Evolutionary conservation across 2,797 vertebrate genomes (phyloP), one percentile per base, ranked within the genome.

Genomic region (Syngnathus acus): DNA sequence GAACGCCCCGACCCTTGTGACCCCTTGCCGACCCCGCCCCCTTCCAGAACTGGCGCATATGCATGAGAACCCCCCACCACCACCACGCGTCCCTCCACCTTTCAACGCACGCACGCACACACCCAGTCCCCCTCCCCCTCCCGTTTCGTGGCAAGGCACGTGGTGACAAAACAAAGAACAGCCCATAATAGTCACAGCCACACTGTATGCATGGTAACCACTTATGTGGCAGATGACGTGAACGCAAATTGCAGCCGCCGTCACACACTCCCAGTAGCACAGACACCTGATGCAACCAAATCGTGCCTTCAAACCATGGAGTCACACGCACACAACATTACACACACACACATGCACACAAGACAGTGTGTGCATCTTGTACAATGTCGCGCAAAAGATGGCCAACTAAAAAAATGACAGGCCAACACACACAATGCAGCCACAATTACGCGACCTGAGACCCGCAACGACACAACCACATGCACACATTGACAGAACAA

Each of bases 151-250:
- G 79, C 82, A 88, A 83, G 87, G 84, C 89, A 89, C 86, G 84
- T 88, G 76, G 84, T 88, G 85, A 89, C 89, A 88, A 90, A 89
- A 90, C 88, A 91, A 91, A 91, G 88, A 88, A 89, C 89, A 90
- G 79, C 85, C 86, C 86, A 90, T 90, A 88, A 89, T 90, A 88
- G 74, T 78, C 79, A 68, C 11, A 21, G 82, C 76, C 68, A 70
- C 82, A 80, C 82, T 78, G 88, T 89, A 79, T 85, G 84, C 85
- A 90, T 89, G 83, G 88, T 74, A 88, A 90, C 86, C 77, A 79
- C 82, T 89, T 88, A 82, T 87, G 86, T 87, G 83, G 86, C 82
- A 84, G 86, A 84, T 80, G 80, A 85, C 63, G 64, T 68, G 75
- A 78, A 75, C 59, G 47, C 60, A 66, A 51, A 67, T 54, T 4